A percentile compares a stretch with the other conserved stretches of the same genome.
Conservation (phyloP, 2,888 invertebrate species). For the Brachyopa scutellaris region DNA sequence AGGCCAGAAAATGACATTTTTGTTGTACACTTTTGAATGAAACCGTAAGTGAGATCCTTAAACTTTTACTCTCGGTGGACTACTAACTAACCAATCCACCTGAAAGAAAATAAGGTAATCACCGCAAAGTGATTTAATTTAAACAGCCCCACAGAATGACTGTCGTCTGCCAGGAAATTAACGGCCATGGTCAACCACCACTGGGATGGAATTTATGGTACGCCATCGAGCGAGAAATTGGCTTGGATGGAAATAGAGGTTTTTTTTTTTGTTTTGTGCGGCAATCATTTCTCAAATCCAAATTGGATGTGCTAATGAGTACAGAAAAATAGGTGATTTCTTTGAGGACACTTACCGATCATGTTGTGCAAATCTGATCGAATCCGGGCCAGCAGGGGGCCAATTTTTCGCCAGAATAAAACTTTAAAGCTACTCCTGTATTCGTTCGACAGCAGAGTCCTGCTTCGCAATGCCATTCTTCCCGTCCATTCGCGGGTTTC, state of each 20-base stretch:
- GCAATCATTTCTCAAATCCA: conserved; percentile 1
- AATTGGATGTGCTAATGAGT: too few relatives aligned
- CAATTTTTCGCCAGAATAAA: too few relatives aligned
- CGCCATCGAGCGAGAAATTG: conserved; percentile 54
- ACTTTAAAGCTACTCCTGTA: too few relatives aligned
- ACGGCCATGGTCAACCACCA: conserved; percentile 24
- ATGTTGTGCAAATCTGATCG: too few relatives aligned
- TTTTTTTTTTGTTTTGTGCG: not conserved
- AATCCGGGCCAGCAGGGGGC: too few relatives aligned
- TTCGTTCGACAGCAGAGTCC: too few relatives aligned
- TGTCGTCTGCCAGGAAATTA: conserved; percentile 24
- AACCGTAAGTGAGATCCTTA: too few relatives aligned
- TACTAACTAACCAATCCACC: not conserved
- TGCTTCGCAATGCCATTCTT: too few relatives aligned
- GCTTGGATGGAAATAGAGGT: conserved; percentile 26
- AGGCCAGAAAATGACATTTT: conserved; percentile 1
- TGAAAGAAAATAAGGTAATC: conserved; percentile 40
- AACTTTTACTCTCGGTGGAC: not conserved
- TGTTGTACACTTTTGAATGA: conserved; percentile 17
- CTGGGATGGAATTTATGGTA: conserved; percentile 47
- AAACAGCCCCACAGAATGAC: conserved; percentile 6
- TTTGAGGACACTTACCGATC: too few relatives aligned
- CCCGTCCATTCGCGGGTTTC: too few relatives aligned
- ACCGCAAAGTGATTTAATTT: conserved; percentile 60
- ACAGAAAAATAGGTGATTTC: too few relatives aligned